Base-by-base conservation (phyloP, 2,113 vertebrate species). In the Psettodes erumei region DNA sequence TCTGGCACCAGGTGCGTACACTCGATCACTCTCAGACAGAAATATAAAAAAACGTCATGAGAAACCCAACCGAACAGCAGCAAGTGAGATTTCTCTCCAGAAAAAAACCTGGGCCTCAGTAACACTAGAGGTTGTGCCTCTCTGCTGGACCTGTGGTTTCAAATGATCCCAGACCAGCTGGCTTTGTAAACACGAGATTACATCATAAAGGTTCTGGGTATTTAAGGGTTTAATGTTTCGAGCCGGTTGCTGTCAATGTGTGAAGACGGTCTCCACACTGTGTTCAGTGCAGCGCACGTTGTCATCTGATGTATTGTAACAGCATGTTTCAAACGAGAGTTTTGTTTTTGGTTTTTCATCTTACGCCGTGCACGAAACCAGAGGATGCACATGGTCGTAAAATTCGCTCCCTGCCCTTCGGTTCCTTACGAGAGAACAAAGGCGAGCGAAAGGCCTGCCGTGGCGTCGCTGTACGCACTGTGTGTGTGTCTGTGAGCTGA, bases 351-450 rank as follows among this genome's bases (percentile, higher is more conserved):
- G 33, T 21, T 23, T 59, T 30, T 50, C 43, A 32, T 16, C n/a
- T 42, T 43, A 45, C 3, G 27, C 42, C 33, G 5, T 60, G 13
- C 62, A 51, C 66, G 59, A 62, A 71, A 75, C 67, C 66, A 63
- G 69, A 79, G 75, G 74, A 81, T 48, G 33, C 81, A 70, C 48
- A 42, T 55, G 77, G 63, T 70, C 27, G 11, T 84, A 64, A 84
- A 85, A 70, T 53, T 43, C 18, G 1, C 62, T 81, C 67, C 35
- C 32, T 58, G 66, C 43, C 65, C 53, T 73, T 40, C 23, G 5
- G 32, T 81, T 68, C 68, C 60, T 21, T 12, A 54, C 48, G 21
- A 13, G 74, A 81, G 66, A 85, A 82, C 77, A 85, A 87, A 90
- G 73, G 53, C 25, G 9, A 60, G 32, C n/a, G 4, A 42, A 69